phyloP scores from a whole-genome alignment of 92 coral and sea anemone species.

The Bergia puertoricense region DNA sequence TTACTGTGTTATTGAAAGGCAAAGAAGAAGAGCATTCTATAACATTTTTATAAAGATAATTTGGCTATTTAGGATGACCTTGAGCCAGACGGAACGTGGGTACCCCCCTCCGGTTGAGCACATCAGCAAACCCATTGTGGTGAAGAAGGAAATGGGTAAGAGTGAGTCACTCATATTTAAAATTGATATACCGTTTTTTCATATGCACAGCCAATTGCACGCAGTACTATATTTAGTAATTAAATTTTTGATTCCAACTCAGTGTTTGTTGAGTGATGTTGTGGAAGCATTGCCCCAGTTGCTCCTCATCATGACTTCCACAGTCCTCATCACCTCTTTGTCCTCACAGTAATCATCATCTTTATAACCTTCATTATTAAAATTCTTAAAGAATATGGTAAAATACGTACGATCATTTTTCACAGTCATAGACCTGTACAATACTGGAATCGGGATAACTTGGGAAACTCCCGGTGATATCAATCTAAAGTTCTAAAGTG shows the following conservation, averaged over 20 bases:
- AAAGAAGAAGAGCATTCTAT: background rate
- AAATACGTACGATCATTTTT: no score
- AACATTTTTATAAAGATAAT: background rate
- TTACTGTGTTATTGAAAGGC: background rate
- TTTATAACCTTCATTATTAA: background rate
- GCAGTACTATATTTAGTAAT: background rate
- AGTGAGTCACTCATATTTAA: background rate
- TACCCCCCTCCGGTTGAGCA: constrained; percentile 95
- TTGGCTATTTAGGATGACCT: constrained; percentile 72
- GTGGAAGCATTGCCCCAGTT: no score
- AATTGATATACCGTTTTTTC: background rate
- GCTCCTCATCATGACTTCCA: background rate
- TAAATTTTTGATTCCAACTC: background rate
- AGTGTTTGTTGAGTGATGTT: background rate
- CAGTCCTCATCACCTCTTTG: background rate
- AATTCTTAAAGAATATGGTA: no score
- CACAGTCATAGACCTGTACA: no score
- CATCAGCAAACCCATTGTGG: constrained; percentile 82
- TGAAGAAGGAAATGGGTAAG: constrained; percentile 96
- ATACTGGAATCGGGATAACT: no score
- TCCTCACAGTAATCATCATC: background rate
- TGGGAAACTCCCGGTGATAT: no score
- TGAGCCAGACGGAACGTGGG: constrained; percentile 96
- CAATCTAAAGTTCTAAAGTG: no score
- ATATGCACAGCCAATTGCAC: no score